These are phyloP conservation scores for Babyrousa celebensis DNA, from an alignment of 2,797 vertebrate species.

Conservation along the genomic window DNA sequence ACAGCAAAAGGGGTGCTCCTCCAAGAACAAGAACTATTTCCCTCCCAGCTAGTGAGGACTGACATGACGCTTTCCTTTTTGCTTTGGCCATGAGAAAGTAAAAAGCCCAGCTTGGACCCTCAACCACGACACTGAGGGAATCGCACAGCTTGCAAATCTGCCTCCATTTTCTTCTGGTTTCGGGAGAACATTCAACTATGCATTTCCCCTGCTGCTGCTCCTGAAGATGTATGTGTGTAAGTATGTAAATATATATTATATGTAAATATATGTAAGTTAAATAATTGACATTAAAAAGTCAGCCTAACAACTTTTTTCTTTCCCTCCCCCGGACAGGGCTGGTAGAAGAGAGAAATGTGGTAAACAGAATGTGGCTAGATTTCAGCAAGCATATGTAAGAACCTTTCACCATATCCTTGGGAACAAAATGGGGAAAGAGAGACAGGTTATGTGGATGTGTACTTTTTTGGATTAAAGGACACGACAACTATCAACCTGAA, in stretches of 20 bases:
- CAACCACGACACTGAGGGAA: neutral
- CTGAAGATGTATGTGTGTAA: neutral
- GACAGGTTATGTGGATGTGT: neutral
- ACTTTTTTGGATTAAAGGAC: neutral
- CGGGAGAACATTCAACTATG: neutral
- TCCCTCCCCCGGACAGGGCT: neutral
- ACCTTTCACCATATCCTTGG: neutral
- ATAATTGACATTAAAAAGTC: constrained; percentile 1
- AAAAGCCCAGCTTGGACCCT: neutral
- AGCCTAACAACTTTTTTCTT: neutral
- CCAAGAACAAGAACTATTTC: neutral
- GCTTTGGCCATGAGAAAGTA: neutral
- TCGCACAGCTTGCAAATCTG: neutral
- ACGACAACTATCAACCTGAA: neutral
- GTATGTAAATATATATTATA: neutral
- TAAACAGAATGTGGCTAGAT: neutral
- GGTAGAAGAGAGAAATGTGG: neutral
- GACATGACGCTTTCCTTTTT: neutral
- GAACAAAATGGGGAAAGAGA: neutral
- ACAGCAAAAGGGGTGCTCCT: neutral
- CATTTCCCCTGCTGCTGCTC: neutral
- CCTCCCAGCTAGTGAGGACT: neutral
- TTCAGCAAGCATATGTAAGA: neutral
- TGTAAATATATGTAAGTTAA: neutral
- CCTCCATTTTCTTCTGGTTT: neutral